Conservation (phyloP, 2,888 invertebrate genomes). For the Thysanoteuthis rhombus region DNA sequence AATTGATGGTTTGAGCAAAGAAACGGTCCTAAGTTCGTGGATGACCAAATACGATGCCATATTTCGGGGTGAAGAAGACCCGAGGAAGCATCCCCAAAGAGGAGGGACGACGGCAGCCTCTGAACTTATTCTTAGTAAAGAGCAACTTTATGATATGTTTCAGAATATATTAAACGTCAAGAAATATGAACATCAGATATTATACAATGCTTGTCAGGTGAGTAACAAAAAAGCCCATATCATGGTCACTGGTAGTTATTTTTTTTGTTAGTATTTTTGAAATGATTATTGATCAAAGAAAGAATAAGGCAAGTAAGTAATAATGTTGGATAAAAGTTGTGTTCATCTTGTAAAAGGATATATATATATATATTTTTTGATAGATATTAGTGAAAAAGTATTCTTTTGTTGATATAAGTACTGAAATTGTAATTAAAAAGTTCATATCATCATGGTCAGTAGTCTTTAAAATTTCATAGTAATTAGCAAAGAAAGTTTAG, state of each 20-base stretch:
- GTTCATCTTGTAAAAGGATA: no score
- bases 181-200: slow-evolving; percentile 99
- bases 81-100: slow-evolving; percentile 74
- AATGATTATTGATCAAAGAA: no score
- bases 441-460: no score
- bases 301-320: no score
- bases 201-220: slow-evolving; percentile 97
- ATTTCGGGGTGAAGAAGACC: slow-evolving; percentile 74
- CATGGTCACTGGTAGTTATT: neutral
- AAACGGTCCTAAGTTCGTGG: slow-evolving; percentile 98
- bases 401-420: no score
- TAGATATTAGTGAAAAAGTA: no score
- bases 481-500: no score
- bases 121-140: slow-evolving; percentile 95
- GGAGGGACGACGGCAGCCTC: slow-evolving; percentile 65
- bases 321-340: no score
- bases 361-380: no score
- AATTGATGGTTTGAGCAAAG: slow-evolving; percentile 98
- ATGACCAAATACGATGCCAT: slow-evolving; percentile 98
- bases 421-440: no score
- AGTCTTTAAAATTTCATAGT: no score
- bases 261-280: no score
- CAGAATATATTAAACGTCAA: slow-evolving; percentile 98
- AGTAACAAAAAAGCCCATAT: slow-evolving; percentile 33
- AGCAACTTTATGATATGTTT: slow-evolving; percentile 99